Percentiles rank a stretch among this genome's conserved stretches.
Evolutionary conservation across 2,113 vertebrate species (phyloP).

Genomic region (Trinectes maculatus): DNA sequence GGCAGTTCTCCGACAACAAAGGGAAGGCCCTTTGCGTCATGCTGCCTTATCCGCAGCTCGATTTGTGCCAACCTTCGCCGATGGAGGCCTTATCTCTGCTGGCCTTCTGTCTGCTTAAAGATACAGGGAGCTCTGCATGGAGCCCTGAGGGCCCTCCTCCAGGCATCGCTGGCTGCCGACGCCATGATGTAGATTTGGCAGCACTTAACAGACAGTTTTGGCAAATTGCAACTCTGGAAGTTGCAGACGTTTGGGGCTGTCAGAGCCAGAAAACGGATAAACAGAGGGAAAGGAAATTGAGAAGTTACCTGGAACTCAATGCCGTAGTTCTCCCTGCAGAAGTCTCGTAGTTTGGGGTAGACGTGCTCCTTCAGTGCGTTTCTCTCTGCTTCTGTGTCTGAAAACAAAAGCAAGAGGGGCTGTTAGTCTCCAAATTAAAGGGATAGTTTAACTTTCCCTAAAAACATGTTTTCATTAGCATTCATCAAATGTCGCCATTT

Average conservation of each 20-base stretch:
- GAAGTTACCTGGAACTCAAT: conserved; percentile 96
- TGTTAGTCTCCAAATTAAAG: no score
- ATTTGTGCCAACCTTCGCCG: conserved; percentile 44
- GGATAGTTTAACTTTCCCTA: no score
- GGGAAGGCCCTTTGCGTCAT: conserved; percentile 37
- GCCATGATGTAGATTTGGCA: conserved; percentile 28
- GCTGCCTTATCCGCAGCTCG: conserved; percentile 39
- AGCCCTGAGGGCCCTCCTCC: conserved; percentile 10
- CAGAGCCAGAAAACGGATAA: not conserved
- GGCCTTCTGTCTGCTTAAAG: conserved; percentile 64
- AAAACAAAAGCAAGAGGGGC: conserved; percentile 43
- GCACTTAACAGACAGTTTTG: conserved; percentile 17
- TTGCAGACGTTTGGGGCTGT: not conserved
- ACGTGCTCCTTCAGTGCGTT: conserved; percentile 94
- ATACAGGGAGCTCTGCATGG: conserved; percentile 12
- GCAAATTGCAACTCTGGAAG: conserved; percentile 17
- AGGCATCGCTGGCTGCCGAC: conserved; percentile 7
- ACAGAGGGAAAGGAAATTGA: not conserved
- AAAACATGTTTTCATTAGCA: no score
- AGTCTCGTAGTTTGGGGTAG: conserved; percentile 97
- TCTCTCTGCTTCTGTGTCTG: conserved; percentile 97
- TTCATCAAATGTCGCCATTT: no score
- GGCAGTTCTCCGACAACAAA: conserved; percentile 60
- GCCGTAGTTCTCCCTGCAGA: conserved; percentile 99
- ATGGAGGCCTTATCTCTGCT: conserved; percentile 67